Evolutionary conservation across 2,888 invertebrate species (phyloP), one percentile per base, ranked within the genome.

Genomic region (Drosophila multiciliata): DNA sequence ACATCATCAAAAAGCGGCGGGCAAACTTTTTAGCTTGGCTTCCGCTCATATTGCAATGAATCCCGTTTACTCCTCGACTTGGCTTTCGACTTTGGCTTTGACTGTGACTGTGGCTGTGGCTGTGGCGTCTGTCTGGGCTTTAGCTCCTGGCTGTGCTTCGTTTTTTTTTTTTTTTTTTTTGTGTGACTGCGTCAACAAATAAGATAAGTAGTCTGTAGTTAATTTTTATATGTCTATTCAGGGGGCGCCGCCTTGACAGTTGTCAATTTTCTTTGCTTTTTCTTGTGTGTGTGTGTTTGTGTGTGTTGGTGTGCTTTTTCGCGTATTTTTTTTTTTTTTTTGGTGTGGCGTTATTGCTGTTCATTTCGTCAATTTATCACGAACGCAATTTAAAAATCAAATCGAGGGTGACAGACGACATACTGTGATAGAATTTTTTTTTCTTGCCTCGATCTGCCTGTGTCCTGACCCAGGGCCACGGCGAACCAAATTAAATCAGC

Each of bases 301-400:
- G 64, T n/a, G 40, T 40, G 40, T 40, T 9, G 4, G 40, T 40
- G n/a, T 45, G 45, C 23, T 45, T 45, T 45, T 45, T 45, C 45
- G 45, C 35, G 26, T 67, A 49, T 62, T 55, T 57, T 50, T 53
- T 35, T 63, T 50, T 53, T 48, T 48, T 35, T 63, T 50, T 53
- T 48, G 45, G 69, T 71, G 50, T 61, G 65, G 77, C 82, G 83
- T 88, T 87, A 87, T 89, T 87, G 82, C 85, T 90, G 90, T 87
- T 87, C 90, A 87, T 87, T 87, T 89, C 86, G 91, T 89, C 90
- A 91, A 91, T 91, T 91, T 91, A 90, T 91, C 91, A 91, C 89
- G 89, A 87, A 83, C 90, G 90, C 87, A 89, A 87, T 87, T 83
- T 85, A 83, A 83, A 86, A 89, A 89, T 91, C 91, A 91, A 91